Evolutionary conservation across 2,797 vertebrate genomes (phyloP).

Genomic region (Tragopan temminckii): DNA sequence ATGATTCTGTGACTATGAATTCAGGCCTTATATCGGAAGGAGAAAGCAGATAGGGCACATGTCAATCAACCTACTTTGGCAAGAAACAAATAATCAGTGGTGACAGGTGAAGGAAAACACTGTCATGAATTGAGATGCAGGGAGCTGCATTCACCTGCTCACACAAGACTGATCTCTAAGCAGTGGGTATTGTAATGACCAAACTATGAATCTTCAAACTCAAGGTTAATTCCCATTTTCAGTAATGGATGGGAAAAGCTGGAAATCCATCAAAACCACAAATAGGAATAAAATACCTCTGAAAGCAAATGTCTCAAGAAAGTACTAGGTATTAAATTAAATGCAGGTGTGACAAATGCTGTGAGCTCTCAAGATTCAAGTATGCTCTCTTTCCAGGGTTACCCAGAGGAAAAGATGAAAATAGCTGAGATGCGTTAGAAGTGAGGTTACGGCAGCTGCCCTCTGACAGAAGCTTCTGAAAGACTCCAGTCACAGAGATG

Average conservation of each 20-base stretch:
- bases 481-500: not conserved
- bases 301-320: conserved; percentile 22
- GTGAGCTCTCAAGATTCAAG: not conserved
- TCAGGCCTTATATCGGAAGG: not conserved
- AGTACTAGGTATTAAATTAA: not conserved
- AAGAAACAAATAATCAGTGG: not conserved
- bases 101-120: not conserved
- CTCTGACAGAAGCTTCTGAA: not conserved
- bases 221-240: conserved; percentile 57
- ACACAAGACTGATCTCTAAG: not conserved
- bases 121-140: not conserved
- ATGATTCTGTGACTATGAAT: too few relatives aligned
- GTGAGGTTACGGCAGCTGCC: not conserved
- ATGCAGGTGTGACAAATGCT: not conserved
- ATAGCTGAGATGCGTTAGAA: not conserved
- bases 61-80: not conserved
- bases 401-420: conserved; percentile 34
- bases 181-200: conserved; percentile 4
- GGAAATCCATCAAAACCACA: conserved; percentile 59
- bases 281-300: not conserved
- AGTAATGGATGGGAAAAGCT: conserved; percentile 45
- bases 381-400: not conserved
- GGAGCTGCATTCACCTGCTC: not conserved
- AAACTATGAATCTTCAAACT: conserved; percentile 42
- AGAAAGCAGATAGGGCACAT: fast-evolving